Evolutionary conservation across 2,888 invertebrate genomes (phyloP).

Genomic region (Melanostoma scalare): DNA sequence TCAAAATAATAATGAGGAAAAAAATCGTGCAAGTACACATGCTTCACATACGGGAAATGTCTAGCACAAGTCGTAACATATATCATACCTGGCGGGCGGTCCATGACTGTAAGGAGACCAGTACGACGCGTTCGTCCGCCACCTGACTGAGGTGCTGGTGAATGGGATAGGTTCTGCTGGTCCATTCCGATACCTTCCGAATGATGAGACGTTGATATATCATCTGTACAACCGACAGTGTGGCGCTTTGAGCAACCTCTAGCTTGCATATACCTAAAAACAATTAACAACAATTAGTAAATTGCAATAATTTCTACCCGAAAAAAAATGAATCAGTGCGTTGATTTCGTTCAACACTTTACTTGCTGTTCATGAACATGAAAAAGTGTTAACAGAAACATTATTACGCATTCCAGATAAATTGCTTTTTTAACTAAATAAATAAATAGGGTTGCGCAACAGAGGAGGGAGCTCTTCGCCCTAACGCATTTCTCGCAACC

Average conservation of each 20-base stretch:
- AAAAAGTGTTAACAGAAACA: neutral
- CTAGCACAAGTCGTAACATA: too few species aligned
- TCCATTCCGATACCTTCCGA: slow-evolving; percentile 74
- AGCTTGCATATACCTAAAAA: slow-evolving; percentile 88
- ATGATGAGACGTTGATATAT: slow-evolving; percentile 81
- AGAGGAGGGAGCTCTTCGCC: too few species aligned
- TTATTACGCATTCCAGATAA: too few species aligned
- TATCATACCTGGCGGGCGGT: slow-evolving; percentile 90
- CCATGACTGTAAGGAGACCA: slow-evolving; percentile 92
- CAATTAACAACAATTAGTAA: neutral
- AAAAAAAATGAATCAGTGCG: neutral
- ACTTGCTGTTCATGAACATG: too few species aligned
- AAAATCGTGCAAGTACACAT: slow-evolving; percentile 30
- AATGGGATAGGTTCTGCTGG: slow-evolving; percentile 79
- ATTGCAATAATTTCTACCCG: too few species aligned
- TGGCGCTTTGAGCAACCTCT: slow-evolving; percentile 90
- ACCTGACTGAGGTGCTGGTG: slow-evolving; percentile 77
- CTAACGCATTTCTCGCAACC: too few species aligned
- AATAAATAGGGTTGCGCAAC: too few species aligned
- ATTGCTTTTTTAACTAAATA: too few species aligned
- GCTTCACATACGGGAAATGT: too few species aligned
- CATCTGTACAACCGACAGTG: slow-evolving; percentile 90
- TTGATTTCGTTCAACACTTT: too few species aligned
- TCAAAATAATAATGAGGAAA: neutral
- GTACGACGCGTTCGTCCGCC: slow-evolving; percentile 89